Percentiles rank a stretch among this genome's conserved stretches.
These are phyloP conservation scores for Ametastegia equiseti DNA, from an alignment of 2,888 invertebrate genomes.

Conservation along the genomic window DNA sequence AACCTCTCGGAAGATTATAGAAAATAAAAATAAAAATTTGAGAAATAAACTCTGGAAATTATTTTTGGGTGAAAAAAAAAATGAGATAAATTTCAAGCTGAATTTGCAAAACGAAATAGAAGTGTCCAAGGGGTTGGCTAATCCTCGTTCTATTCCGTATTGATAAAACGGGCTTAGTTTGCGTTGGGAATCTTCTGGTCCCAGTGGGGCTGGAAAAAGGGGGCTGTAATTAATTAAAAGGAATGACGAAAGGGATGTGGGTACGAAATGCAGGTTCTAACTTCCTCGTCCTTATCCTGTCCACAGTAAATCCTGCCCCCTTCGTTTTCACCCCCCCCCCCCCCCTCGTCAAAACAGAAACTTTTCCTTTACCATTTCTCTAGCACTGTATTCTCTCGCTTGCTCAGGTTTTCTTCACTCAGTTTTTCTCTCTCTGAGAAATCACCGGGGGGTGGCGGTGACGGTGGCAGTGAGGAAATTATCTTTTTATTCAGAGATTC, in stretches of 20 bases:
- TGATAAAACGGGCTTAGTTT: slow-evolving; percentile 23
- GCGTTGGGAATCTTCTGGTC: slow-evolving; percentile 14
- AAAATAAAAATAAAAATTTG: too few species aligned
- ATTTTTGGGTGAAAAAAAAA: not conserved
- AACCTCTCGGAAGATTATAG: too few species aligned
- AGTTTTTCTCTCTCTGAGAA: not conserved
- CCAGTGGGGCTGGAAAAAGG: not conserved
- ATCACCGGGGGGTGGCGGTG: not conserved
- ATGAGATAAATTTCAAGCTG: not conserved
- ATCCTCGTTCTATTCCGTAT: too few species aligned
- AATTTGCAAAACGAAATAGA: too few species aligned
- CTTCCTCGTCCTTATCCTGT: slow-evolving; percentile 2
- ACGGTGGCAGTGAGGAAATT: too few species aligned
- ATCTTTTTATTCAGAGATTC: slow-evolving; percentile 11
- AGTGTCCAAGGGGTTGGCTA: too few species aligned
- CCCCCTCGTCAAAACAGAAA: not conserved
- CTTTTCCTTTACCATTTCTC: not conserved
- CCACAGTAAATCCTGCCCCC: not conserved
- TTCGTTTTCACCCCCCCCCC: too few species aligned
- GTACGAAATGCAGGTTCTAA: slow-evolving; percentile 8
- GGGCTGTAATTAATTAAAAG: slow-evolving; percentile 39
- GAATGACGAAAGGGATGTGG: slow-evolving; percentile 22
- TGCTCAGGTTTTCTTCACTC: not conserved
- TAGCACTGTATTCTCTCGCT: not conserved
- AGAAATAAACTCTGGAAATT: too few species aligned